phyloP scores from a whole-genome alignment of 2,113 vertebrate genomes.

The Eptesicus fuscus region DNA sequence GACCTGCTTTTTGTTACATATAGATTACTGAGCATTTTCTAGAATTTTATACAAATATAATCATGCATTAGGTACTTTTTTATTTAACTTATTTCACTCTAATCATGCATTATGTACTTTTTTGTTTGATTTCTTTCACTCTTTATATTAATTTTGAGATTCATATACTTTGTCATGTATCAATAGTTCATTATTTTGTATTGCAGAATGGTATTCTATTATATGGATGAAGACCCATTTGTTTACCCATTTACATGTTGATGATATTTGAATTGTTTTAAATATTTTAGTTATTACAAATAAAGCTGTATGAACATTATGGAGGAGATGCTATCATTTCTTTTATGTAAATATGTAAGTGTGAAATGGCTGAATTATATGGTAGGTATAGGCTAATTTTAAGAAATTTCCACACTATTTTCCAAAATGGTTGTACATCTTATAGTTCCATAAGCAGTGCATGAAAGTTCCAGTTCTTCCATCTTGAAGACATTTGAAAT shows the following conservation, averaged over 20 bases:
- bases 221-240: neutral
- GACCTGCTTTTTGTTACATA: neutral
- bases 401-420: slow-evolving; percentile 1
- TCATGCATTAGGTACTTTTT: neutral
- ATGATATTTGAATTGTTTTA: neutral
- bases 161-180: neutral
- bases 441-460: neutral
- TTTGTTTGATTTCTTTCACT: neutral
- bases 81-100: neutral
- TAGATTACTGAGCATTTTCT: neutral
- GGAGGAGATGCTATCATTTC: neutral
- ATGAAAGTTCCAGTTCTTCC: neutral
- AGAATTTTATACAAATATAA: neutral
- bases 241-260: neutral
- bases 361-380: neutral
- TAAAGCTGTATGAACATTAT: neutral
- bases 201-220: neutral
- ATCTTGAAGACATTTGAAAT: neutral
- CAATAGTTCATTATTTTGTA: neutral
- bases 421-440: neutral
- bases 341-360: neutral
- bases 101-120: neutral
- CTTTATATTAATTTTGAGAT: neutral
- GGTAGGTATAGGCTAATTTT: neutral
- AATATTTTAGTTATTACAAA: neutral